Percentiles rank a stretch among this genome's conserved stretches.
These are phyloP conservation scores for Thaleichthys pacificus DNA, from an alignment of 2,797 vertebrate genomes.

Conservation along the genomic window DNA sequence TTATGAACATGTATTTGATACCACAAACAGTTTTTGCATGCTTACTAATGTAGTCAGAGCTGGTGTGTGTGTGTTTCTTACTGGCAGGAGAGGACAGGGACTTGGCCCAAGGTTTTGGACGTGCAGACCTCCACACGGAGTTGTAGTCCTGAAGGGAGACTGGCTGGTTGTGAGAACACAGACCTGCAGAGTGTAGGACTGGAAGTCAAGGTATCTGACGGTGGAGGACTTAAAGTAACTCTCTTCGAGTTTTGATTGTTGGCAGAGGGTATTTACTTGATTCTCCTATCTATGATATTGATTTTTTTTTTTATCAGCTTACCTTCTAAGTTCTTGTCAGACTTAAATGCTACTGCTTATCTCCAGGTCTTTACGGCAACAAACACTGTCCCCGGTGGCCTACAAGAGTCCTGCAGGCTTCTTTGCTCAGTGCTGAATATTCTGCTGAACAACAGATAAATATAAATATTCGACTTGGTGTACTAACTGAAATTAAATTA, in stretches of 20 bases:
- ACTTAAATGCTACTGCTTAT: conserved; percentile 1
- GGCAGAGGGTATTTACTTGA: background rate
- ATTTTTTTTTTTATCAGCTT: background rate
- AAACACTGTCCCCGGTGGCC: too few species aligned
- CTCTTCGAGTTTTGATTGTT: background rate
- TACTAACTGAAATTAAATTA: conserved; percentile 50
- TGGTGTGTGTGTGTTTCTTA: conserved; percentile 60
- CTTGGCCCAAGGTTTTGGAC: conserved; percentile 8
- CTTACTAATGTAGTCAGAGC: conserved; percentile 64
- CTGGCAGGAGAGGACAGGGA: conserved; percentile 55
- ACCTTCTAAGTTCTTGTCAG: background rate
- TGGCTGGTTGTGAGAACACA: background rate
- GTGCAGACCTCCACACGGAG: too few species aligned
- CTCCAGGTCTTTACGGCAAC: too few species aligned
- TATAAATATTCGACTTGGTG: conserved; percentile 51
- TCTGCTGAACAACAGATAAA: conserved; percentile 37
- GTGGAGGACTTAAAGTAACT: background rate
- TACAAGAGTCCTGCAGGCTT: conserved; percentile 12
- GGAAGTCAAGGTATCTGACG: background rate
- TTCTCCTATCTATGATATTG: background rate
- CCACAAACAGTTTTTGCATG: conserved; percentile 73
- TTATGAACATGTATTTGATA: conserved; percentile 73
- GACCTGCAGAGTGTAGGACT: background rate
- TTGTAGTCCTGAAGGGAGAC: too few species aligned
- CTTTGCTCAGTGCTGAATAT: conserved; percentile 60